phyloP scores from a whole-genome alignment of 2,888 invertebrate species.

The Leuctra nigra region DNA sequence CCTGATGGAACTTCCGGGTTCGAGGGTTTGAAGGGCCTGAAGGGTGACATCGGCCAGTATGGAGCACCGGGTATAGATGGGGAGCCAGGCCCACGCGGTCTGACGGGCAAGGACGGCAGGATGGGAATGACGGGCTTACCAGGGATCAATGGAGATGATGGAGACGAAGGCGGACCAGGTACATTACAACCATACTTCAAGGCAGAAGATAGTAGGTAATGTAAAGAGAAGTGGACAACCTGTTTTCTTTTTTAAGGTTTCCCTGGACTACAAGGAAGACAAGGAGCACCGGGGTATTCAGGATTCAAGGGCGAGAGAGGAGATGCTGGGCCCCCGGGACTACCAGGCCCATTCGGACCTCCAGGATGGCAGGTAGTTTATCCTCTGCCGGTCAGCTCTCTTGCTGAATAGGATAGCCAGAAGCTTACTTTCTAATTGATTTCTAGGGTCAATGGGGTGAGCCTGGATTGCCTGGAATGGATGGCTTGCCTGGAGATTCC shows the following conservation, averaged over 20 bases:
- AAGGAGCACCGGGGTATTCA: conserved; percentile 33
- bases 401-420: no score
- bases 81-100: conserved; percentile 38
- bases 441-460: conserved; percentile 25
- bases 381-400: no score
- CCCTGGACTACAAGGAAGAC: conserved; percentile 29
- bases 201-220: no score
- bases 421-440: not conserved
- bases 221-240: not conserved
- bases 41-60: conserved; percentile 38
- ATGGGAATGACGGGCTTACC: conserved; percentile 38
- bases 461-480: conserved; percentile 27
- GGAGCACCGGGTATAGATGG: conserved; percentile 37
- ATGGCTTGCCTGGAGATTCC: conserved; percentile 47
- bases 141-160: conserved; percentile 31
- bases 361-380: conserved; percentile 22
- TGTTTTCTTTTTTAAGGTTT: not conserved
- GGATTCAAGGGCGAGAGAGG: conserved; percentile 40
- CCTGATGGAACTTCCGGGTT: conserved; percentile 36
- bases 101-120: conserved; percentile 38
- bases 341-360: conserved; percentile 30
- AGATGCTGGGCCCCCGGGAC: conserved; percentile 35
- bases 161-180: conserved; percentile 30
- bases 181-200: no score
- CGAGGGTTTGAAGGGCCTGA: conserved; percentile 38